phyloP scores from a whole-genome alignment of 64 coral and sea anemone species.

The Montipora cactus region DNA sequence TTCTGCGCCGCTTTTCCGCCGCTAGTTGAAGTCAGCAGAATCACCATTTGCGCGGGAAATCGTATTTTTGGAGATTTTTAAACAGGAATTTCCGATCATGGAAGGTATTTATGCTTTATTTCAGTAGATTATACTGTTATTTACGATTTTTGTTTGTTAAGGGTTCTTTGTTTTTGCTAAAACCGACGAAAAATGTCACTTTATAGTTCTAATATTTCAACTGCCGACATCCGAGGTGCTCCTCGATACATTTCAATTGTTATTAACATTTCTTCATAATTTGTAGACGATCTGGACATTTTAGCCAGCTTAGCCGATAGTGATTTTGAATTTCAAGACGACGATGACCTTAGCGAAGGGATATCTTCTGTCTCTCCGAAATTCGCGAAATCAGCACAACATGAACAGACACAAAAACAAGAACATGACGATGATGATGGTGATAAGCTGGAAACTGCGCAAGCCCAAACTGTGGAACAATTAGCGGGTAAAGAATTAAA shows the following conservation, averaged over 20 bases:
- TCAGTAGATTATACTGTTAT: background rate
- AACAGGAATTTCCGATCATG: background rate
- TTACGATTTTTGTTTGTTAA: too few relatives aligned
- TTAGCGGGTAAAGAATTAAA: background rate
- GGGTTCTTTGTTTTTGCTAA: background rate
- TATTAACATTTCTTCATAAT: background rate
- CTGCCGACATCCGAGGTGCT: background rate
- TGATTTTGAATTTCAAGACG: conserved; percentile 42
- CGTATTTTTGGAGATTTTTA: background rate
- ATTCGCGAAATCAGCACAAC: background rate
- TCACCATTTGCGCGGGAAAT: conserved; percentile 49
- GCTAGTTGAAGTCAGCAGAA: background rate
- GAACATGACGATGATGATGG: background rate
- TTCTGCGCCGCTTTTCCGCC: background rate
- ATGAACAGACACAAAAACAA: background rate
- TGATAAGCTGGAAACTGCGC: background rate
- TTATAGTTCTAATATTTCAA: too few relatives aligned
- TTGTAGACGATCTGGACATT: conserved; percentile 44
- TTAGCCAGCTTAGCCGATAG: conserved; percentile 42
- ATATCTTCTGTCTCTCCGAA: background rate
- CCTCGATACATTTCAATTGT: background rate
- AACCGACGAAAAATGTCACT: background rate
- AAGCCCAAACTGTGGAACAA: conserved; percentile 9
- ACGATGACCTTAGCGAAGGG: background rate
- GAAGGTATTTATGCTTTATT: conserved; percentile 29